Evolutionary conservation across 2,113 vertebrate genomes (phyloP), one percentile per base, ranked within the genome.

Genomic region (Natator depressus): DNA sequence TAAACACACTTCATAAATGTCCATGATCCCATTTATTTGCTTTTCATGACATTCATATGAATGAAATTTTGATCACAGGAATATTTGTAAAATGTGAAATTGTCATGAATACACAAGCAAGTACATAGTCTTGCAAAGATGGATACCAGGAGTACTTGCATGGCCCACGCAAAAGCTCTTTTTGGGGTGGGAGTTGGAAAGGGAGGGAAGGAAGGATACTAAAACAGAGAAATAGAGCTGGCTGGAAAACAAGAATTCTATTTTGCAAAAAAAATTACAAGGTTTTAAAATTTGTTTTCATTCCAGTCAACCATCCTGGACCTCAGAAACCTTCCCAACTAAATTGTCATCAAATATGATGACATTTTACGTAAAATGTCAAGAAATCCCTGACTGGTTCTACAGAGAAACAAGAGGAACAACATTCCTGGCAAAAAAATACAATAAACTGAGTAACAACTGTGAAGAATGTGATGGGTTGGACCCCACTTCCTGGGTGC

Each of bases 391-490:
- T 59, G 57, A 59, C 25, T 59, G 10, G 1, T 22, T 59, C 19
- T 19, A 87, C 95, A 97, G 87, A 80, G 78, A 93, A 95, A 95
- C n/a, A 94, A 14, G 72, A 90, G 94, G 80, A n/a, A 84, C 53
- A 53, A 50, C 35, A 92, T 95, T 93, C 47, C 89, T 46, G 62
- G 46, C 76, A 51, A 96, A 90, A 90, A 50, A 20, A 69, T 96
- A 85, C 42, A 94, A 78, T 87, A 95, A 96, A 96, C 94, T 82
- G 94, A 97, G 91, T 96, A 97, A 94, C 93, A 97, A 95, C 78
- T 96, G 87, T 94, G 96, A 89, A 94, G 51, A 53, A 53, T 20
- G 51, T 53, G 19, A 20, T 53, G 51, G 19, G 51, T 53, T 53
- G 17, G 51, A 53, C 51, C 51, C 51, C 3, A 19, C 17, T 53